Base-by-base conservation (phyloP, 2,888 invertebrate genomes). In the Philereme transversata region DNA sequence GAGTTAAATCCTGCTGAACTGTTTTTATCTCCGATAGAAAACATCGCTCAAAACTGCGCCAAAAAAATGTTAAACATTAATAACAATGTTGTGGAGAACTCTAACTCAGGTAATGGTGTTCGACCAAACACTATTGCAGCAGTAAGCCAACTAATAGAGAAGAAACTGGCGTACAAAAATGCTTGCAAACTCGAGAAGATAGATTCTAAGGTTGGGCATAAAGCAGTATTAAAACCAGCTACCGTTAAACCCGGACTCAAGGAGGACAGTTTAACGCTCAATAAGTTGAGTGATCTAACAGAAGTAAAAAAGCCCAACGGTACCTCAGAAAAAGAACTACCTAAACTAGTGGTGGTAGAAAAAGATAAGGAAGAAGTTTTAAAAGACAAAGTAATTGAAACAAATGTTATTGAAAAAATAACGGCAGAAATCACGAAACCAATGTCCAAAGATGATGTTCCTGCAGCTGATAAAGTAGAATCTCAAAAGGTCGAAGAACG, bases 31-130 rank as follows among this genome's bases (percentile, higher is more conserved):
- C 82, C 87, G 1, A 88, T 75, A 67, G 90, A 90, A 81, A 92
- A 77, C 73, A 73, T 76, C 45, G 70, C 79, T 41, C 87, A 86
- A 65, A 82, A 80, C 78, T 75, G 86, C 83, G 67, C 78, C 33
- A 92, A 91, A 75, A 90, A 88, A 77, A 87, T 87, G 36, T 76
- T 91, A 62, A 93, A 90, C 71, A 92, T 90, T 40, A 93, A 92
- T 69, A 93, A 92, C 65, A 93, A 92, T 69, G 81, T 92, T 9
- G 88, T 92, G 3, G 91, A 90, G 48, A 88, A 80, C 52, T 78
- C 79, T 56, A 75, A 72, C 58, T 69, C 82, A n/a, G 72, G 76
- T 8, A 87, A 81, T 62, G 83, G 87, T 45, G 88, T 88, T 33
- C 79, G 84, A 57, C 81, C 86, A 4, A 87, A 86, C 64, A 86